Evolutionary conservation across 2,888 invertebrate species (phyloP).

Genomic region (Trissonchulus latispiculum): DNA sequence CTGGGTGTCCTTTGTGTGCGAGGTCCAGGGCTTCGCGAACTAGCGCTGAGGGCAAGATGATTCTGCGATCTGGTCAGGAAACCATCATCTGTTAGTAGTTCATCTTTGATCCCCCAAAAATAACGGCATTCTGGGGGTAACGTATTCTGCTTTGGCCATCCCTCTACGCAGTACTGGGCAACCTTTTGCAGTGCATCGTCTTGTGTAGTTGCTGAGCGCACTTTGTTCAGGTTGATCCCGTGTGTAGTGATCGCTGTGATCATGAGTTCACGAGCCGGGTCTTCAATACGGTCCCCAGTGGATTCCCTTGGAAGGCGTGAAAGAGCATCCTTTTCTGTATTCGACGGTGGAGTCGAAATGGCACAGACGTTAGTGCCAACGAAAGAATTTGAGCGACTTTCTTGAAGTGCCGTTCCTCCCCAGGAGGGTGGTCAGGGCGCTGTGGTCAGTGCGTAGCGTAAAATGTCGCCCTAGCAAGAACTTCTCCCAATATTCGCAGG

Average conservation of each 20-base stretch:
- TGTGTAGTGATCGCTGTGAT: too few relatives aligned
- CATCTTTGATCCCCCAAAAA: not conserved
- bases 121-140: too few relatives aligned
- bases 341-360: not conserved
- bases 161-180: not conserved
- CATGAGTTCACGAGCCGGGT: too few relatives aligned
- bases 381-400: not conserved
- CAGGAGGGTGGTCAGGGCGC: too few relatives aligned
- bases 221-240: too few relatives aligned
- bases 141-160: too few relatives aligned
- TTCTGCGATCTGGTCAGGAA: not conserved
- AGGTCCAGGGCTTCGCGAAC: not conserved
- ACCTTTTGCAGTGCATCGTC: not conserved
- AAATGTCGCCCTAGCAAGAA: not conserved
- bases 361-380: not conserved
- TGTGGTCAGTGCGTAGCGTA: too few relatives aligned
- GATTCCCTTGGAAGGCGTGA: too few relatives aligned
- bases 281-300: too few relatives aligned
- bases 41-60: not conserved
- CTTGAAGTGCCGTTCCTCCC: not conserved
- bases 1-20: not conserved
- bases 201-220: too few relatives aligned
- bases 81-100: not conserved
- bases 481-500: not conserved
- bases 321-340: not conserved